Percentiles rank a stretch among this genome's conserved stretches.
These are phyloP conservation scores for Axea sp. DNA, from an alignment of 2,888 invertebrate genomes.

Conservation along the genomic window DNA sequence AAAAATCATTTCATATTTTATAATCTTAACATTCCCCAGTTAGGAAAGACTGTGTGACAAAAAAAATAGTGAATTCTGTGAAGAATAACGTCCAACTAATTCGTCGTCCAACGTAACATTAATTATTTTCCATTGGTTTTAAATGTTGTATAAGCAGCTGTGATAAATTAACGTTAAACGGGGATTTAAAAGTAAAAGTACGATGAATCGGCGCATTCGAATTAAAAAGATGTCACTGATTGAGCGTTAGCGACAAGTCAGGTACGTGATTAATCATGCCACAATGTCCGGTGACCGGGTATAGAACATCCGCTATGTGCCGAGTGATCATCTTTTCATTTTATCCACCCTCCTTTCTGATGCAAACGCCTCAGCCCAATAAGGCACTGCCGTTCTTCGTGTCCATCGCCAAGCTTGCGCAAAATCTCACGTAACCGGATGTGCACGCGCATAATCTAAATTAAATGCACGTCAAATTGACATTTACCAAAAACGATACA, in stretches of 20 bases:
- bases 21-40: too few species aligned
- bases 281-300: conserved; percentile 74
- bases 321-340: conserved; percentile 49
- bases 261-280: conserved; percentile 65
- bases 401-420: conserved; percentile 37
- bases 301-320: conserved; percentile 74
- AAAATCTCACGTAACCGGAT: conserved; percentile 54
- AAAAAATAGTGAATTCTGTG: too few species aligned
- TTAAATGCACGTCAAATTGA: conserved; percentile 17
- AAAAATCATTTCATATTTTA: too few species aligned
- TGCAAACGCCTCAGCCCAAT: conserved; percentile 40
- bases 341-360: conserved; percentile 38
- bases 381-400: conserved; percentile 35
- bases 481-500: conserved; percentile 4
- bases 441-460: conserved; percentile 28
- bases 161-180: too few species aligned
- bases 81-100: too few species aligned
- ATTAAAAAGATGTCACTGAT: conserved; percentile 26
- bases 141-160: too few species aligned
- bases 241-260: conserved; percentile 61
- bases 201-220: conserved; percentile 27
- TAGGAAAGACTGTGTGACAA: too few species aligned
- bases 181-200: conserved; percentile 18
- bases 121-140: too few species aligned
- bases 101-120: too few species aligned